These are phyloP conservation scores for Molossus alvarezi DNA, from an alignment of 2,797 vertebrate species.

Conservation along the genomic window DNA sequence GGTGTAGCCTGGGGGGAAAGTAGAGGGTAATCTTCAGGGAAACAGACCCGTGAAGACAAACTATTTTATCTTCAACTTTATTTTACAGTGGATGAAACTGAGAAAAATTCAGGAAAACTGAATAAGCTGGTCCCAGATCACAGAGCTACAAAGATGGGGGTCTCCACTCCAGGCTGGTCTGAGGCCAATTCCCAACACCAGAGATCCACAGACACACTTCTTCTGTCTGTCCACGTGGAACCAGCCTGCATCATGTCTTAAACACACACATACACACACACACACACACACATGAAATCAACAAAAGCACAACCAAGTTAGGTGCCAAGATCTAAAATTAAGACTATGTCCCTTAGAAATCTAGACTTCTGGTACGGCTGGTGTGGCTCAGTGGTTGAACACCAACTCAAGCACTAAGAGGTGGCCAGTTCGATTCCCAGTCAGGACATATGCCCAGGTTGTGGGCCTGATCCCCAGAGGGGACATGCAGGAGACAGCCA, in stretches of 20 bases:
- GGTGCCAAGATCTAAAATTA: neutral
- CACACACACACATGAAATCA: neutral
- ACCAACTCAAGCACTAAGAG: too few relatives aligned
- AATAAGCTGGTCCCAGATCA: neutral
- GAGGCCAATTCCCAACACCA: neutral
- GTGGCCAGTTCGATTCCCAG: too few relatives aligned
- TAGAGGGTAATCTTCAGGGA: neutral
- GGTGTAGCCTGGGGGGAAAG: neutral
- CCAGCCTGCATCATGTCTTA: neutral
- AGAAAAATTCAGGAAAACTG: neutral
- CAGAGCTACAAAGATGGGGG: neutral
- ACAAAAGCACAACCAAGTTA: neutral
- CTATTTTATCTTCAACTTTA: neutral
- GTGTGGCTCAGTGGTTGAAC: too few relatives aligned
- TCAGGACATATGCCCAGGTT: too few relatives aligned
- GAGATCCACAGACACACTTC: rapidly evolving
- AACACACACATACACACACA: neutral
- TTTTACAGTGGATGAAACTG: neutral
- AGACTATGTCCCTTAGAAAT: neutral
- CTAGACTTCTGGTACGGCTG: neutral
- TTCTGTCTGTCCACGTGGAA: rapidly evolving
- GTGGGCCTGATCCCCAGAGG: too few relatives aligned
- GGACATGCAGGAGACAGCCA: too few relatives aligned
- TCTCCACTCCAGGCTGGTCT: neutral
- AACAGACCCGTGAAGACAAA: neutral